These are phyloP conservation scores for Holcopasites calliopsidis DNA, from an alignment of 1,140 invertebrate genomes.

Conservation along the genomic window DNA sequence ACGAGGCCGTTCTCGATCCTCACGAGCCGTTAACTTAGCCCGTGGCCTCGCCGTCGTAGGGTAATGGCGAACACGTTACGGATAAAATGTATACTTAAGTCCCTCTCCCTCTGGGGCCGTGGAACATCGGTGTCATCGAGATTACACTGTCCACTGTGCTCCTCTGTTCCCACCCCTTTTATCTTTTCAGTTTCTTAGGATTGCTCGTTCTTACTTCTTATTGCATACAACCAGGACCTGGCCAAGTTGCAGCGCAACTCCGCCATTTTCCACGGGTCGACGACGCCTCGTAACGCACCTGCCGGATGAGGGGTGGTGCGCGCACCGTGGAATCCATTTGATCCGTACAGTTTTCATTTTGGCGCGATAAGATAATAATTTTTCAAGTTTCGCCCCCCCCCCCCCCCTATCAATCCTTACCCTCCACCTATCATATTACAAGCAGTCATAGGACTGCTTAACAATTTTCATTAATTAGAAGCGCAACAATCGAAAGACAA, in stretches of 20 bases:
- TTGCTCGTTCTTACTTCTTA: background rate
- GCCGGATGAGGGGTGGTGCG: constrained; percentile 28
- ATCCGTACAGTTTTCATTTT: too few relatives aligned
- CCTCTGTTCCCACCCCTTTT: background rate
- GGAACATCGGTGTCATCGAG: constrained; percentile 55
- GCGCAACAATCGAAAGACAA: background rate
- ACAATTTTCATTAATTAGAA: too few relatives aligned
- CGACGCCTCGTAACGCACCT: constrained; percentile 34
- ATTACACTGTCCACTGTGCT: constrained; percentile 41
- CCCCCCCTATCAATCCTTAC: too few relatives aligned
- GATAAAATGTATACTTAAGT: constrained; percentile 80
- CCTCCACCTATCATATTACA: too few relatives aligned
- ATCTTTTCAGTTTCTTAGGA: too few relatives aligned
- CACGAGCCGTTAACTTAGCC: constrained; percentile 73
- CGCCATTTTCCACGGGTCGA: constrained; percentile 44
- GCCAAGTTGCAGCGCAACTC: constrained; percentile 36
- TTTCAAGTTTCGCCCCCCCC: too few relatives aligned
- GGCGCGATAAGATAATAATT: too few relatives aligned
- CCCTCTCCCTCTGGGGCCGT: constrained; percentile 63
- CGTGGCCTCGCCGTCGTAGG: constrained; percentile 75
- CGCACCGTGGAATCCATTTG: too few relatives aligned
- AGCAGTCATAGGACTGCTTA: too few relatives aligned
- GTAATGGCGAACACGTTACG: constrained; percentile 80
- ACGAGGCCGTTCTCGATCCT: constrained; percentile 63
- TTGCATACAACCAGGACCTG: background rate